Conservation (phyloP, 1,140 invertebrate species). For the Drosophila fuyamai region DNA sequence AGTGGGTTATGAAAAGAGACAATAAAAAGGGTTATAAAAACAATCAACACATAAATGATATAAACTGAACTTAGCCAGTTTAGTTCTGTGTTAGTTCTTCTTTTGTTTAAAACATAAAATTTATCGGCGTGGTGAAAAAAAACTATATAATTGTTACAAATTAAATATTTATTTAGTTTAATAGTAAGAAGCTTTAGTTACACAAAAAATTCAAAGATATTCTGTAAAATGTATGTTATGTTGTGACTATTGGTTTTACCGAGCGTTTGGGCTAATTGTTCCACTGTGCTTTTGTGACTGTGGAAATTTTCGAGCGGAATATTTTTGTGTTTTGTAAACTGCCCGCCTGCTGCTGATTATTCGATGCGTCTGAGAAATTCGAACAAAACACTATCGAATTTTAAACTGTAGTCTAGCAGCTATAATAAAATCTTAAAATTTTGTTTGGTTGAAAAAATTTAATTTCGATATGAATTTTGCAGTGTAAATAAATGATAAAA, state of each 20-base stretch:
- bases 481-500: slow-evolving; percentile 37
- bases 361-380: slow-evolving; percentile 36
- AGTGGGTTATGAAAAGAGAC: slow-evolving; percentile 8
- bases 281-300: slow-evolving; percentile 34
- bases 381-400: slow-evolving; percentile 16
- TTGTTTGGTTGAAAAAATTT: slow-evolving; percentile 5
- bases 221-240: no score
- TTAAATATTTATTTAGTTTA: no score
- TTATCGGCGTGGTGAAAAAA: background rate
- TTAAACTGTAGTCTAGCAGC: slow-evolving; percentile 7
- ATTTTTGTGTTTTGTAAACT: slow-evolving; percentile 59
- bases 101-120: no score
- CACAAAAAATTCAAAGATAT: no score
- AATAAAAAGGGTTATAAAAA: background rate
- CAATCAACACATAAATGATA: background rate
- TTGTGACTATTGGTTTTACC: no score
- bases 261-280: no score
- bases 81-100: no score
- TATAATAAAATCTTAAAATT: slow-evolving; percentile 1
- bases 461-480: slow-evolving; percentile 3
- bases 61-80: background rate
- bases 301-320: slow-evolving; percentile 71
- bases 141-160: no score
- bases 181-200: no score
- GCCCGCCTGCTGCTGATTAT: slow-evolving; percentile 39